Evolutionary conservation across 2,113 vertebrate species (phyloP), one percentile per base, ranked within the genome.

Genomic region (Centropus unirufus): DNA sequence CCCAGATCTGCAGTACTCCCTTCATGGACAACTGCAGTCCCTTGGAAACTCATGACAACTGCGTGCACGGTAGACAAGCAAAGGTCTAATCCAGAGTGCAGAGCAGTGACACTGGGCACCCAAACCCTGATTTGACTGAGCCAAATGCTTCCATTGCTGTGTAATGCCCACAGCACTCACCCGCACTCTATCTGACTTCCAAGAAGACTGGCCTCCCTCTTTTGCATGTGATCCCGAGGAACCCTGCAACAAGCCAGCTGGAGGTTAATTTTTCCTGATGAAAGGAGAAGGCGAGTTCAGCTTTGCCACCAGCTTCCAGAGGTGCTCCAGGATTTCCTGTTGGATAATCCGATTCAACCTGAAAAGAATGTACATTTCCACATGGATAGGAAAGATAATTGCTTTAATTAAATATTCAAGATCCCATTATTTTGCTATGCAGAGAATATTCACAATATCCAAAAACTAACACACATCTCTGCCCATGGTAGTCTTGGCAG

Each of bases 201-300:
- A 59, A 51, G 62, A 51, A 64, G 7, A 23, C 8, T 55, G 34
- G 18, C 11, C 7, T 51, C 39, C 19, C 17, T 3, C 40, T 81
- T 19, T 36, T 20, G 11, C 44, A 12, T 0, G 1, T 4, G 4
- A 19, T 39, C 30, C n/a, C 5, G 3, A 63, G 74, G 24, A 82
- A 12, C 27, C 14, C 22, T 0, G 0, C 26, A 4, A 5, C 1
- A 16, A 89, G 32, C 6, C 40, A 32, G 32, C 9, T 13, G 18
- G 29, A 52, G 7, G 3, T 72, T 63, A 24, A 36, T 27, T 93
- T 70, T 4, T 1, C 39, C 12, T 14, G 22, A 67, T 24, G 9
- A 30, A 4, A 58, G 59, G 4, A 9, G 36, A 20, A 58, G 30
- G 7, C 3, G 5, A 89, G 16, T 66, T 58, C 44, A 77, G 40